Evolutionary conservation across 2,113 vertebrate species (phyloP), one percentile per base, ranked within the genome.

Genomic region (Periophthalmus modestus): DNA sequence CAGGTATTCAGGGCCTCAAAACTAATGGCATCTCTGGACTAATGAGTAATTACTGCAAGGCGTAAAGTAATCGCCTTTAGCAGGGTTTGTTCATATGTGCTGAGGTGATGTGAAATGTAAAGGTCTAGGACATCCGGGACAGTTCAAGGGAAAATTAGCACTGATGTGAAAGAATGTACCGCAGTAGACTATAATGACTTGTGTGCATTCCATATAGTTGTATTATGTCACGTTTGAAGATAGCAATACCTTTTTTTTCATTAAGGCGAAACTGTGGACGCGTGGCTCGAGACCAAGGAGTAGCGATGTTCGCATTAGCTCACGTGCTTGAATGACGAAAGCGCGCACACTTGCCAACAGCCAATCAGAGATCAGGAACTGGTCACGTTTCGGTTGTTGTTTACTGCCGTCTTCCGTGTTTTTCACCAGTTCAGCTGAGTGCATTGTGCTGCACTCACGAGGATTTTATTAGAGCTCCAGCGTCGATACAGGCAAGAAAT

Each of bases 71-170:
- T 73, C 5, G 21, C 43, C 15, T 75, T 70, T 87, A 81, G 71
- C 82, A 55, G 33, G 47, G 36, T 33, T 69, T 74, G 68, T 77
- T 76, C 77, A 79, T 85, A 85, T 91, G 82, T 89, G 74, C 75
- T 82, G 72, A 59, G 74, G 34, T 10, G 2, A 28, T 89, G 89
- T 87, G 86, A 91, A 89, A 83, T 81, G 69, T 71, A 59, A 34
- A 7, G 69, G 5, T 21, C 54, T n/a, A 39, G 14, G 4, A 58
- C 33, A 34, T 52, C 23, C 28, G n/a, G 62, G 18, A 11, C 11
- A 34, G 14, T 67, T 74, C 68, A 24, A 1, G 16, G 46, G 70
- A 72, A 63, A 59, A 71, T 52, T 72, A 14, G 68, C 69, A 69
- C 46, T 67, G 33, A 73, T 66, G 46, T 74, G 19, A 55, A n/a